These are phyloP conservation scores for Pogonomyrmex californicus DNA, from an alignment of 1,140 invertebrate genomes.

Conservation along the genomic window DNA sequence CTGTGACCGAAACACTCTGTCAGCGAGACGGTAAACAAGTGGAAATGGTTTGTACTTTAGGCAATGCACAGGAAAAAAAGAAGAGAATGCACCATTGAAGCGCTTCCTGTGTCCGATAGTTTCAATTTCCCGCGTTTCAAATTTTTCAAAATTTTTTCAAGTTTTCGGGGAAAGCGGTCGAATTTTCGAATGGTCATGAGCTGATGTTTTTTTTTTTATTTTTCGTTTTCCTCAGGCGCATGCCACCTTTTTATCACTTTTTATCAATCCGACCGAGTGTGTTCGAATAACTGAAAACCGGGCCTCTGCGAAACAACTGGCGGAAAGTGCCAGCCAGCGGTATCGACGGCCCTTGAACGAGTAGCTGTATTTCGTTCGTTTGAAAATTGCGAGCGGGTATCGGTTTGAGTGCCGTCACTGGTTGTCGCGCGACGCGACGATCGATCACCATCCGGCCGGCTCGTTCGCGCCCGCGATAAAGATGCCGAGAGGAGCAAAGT, in stretches of 20 bases:
- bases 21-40: constrained; percentile 41
- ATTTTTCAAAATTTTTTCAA: constrained; percentile 15
- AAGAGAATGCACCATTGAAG: not conserved
- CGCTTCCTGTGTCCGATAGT: constrained; percentile 8
- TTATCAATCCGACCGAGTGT: constrained; percentile 20
- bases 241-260: constrained; percentile 27
- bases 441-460: constrained; percentile 68
- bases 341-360: constrained; percentile 41
- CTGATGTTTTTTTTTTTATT: constrained; percentile 13
- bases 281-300: constrained; percentile 34
- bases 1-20: not conserved
- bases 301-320: constrained; percentile 40
- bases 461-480: constrained; percentile 69
- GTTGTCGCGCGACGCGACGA: constrained; percentile 56
- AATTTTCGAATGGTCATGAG: constrained; percentile 37
- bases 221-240: constrained; percentile 20
- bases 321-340: constrained; percentile 38
- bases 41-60: constrained; percentile 31
- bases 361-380: constrained; percentile 45
- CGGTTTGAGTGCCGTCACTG: constrained; percentile 53
- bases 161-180: constrained; percentile 9
- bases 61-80: not conserved
- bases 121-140: constrained; percentile 28
- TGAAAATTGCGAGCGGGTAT: constrained; percentile 57
- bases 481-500: constrained; percentile 60